Base-by-base conservation (phyloP, 23 tunicate species). In the Styela plicata region DNA sequence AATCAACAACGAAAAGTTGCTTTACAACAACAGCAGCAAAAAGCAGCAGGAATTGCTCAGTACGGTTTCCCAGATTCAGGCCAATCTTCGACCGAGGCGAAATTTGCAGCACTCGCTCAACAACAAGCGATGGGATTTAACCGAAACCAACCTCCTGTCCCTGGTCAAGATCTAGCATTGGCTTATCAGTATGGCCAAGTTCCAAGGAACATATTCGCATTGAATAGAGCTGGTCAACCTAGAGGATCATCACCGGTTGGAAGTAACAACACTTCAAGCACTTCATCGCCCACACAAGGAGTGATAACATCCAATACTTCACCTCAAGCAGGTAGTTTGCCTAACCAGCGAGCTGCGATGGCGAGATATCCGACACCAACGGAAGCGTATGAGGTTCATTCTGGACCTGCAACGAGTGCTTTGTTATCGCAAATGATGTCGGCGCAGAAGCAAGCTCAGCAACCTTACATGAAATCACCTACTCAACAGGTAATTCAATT, bases 251-350 rank as follows among this genome's bases (percentile, higher is more conserved):
- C 78, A 0, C 78, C 78, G 18, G 94, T 82, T 26, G 96, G 88
- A 36, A 85, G 86, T 79, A 90, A 82, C 74, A 70, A 90, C 52
- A 85, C 96, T 17, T 85, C 96, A 23, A 78, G 86, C 79, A 82
- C 96, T 24, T 81, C 96, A 0, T 90, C 96, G 7, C 89, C 96
- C 30, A 80, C 86, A 22, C 89, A 86, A 10, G 69, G 74, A 74
- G 33, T 70, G 65, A 31, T 81, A 25, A 68, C 83, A 22, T 52
- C 83, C 16, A 75, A 83, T 21, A 61, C 31, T 3, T 85, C 96
- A 18, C 89, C 96, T 0, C 96, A 90, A 76, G 79, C 89, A 74
- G 89, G 89, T 26, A 87, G 80, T 29, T 57, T 76, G 25, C 64
- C 81, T 0, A 24, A 17, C 22, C 81, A 36, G 81, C 30, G 81